phyloP scores from a whole-genome alignment of 1,140 invertebrate genomes.

The Heliconius hermathena region DNA sequence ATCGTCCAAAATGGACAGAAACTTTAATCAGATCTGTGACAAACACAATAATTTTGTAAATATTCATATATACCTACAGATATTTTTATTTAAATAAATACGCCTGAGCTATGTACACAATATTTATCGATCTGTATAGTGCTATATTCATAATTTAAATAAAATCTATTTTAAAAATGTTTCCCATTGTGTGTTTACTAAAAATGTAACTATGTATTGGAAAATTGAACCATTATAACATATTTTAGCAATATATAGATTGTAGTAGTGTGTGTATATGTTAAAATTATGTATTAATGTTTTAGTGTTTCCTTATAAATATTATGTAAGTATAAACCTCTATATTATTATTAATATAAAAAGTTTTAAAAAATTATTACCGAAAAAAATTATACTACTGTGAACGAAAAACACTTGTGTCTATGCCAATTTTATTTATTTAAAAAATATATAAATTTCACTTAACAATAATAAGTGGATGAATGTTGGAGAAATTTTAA shows the following conservation, averaged over 20 bases:
- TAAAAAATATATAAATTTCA: neutral
- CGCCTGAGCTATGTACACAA: conserved; percentile 62
- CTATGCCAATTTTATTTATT: neutral
- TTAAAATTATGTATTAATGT: neutral
- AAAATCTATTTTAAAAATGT: conserved; percentile 4
- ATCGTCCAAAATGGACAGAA: conserved; percentile 34
- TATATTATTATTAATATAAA: neutral
- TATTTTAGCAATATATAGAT: neutral
- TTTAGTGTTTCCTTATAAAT: neutral
- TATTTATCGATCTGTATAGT: conserved; percentile 18
- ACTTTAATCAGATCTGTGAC: conserved; percentile 68
- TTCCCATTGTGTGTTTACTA: neutral
- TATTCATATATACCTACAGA: conserved; percentile 46
- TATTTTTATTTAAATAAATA: conserved; percentile 49
- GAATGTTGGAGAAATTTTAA: neutral
- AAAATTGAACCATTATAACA: neutral
- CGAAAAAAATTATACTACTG: neutral
- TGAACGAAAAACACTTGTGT: neutral
- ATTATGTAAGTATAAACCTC: neutral
- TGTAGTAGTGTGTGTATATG: neutral
- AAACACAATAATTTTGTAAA: conserved; percentile 76
- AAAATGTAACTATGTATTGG: neutral
- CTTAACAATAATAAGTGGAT: too few relatives aligned
- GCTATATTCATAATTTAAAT: conserved; percentile 26
- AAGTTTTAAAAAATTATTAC: neutral